phyloP scores from a whole-genome alignment of 2,888 invertebrate species.

The Nemoura dubitans region DNA sequence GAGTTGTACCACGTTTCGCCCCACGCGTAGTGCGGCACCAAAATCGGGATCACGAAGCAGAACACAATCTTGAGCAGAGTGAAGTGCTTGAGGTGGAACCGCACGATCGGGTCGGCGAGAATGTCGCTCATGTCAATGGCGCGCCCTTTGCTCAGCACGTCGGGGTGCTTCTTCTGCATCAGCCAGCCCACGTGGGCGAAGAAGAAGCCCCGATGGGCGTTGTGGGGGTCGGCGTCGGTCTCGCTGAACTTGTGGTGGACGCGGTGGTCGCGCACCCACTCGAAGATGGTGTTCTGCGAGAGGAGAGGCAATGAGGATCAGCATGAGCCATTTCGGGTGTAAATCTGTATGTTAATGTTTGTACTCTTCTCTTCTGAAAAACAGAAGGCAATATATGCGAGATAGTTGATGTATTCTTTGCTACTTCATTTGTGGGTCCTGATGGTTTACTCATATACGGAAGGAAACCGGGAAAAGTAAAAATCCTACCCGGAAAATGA shows the following conservation, averaged over 20 bases:
- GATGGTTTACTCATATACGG: too few relatives aligned
- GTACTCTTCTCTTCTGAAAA: too few relatives aligned
- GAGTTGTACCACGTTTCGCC: constrained; percentile 63
- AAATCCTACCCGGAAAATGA: too few relatives aligned
- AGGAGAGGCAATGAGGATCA: constrained; percentile 48
- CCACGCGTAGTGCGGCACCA: constrained; percentile 67
- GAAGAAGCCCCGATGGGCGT: constrained; percentile 85
- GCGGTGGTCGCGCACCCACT: constrained; percentile 81
- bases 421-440: too few relatives aligned
- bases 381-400: too few relatives aligned
- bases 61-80: constrained; percentile 62
- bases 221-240: constrained; percentile 84
- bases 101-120: constrained; percentile 76
- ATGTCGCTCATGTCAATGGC: constrained; percentile 87
- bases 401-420: too few relatives aligned
- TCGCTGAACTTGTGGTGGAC: constrained; percentile 80
- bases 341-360: too few relatives aligned
- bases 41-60: constrained; percentile 67
- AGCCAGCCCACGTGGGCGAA: constrained; percentile 95
- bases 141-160: constrained; percentile 78
- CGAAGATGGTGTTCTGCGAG: constrained; percentile 74
- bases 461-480: too few relatives aligned
- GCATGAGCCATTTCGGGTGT: too few relatives aligned
- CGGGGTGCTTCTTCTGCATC: constrained; percentile 88
- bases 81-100: constrained; percentile 78